These are phyloP conservation scores for Xylota sylvarum DNA, from an alignment of 2,888 invertebrate species.

Conservation along the genomic window DNA sequence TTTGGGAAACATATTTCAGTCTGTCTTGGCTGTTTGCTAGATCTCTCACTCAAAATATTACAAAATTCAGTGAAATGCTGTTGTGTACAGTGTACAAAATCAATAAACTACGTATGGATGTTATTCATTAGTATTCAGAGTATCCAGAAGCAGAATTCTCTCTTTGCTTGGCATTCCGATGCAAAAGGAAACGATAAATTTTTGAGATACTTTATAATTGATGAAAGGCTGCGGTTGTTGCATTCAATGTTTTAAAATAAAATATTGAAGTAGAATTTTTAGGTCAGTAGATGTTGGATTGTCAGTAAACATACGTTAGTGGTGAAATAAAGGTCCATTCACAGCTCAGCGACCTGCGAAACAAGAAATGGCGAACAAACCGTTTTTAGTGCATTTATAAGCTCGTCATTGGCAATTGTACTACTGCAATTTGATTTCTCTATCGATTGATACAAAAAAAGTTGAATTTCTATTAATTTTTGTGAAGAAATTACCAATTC, in stretches of 20 bases:
- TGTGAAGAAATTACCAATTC: too few relatives aligned
- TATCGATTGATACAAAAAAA: too few relatives aligned
- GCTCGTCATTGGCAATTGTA: too few relatives aligned
- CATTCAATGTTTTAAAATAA: background rate
- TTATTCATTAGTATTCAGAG: constrained; percentile 23
- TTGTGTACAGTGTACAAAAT: constrained; percentile 11
- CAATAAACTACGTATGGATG: background rate
- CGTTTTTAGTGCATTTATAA: too few relatives aligned
- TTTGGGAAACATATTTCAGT: background rate
- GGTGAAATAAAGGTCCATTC: too few relatives aligned
- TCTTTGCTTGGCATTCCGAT: background rate
- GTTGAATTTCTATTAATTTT: too few relatives aligned
- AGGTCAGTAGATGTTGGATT: background rate
- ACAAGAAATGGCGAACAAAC: too few relatives aligned
- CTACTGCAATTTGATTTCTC: too few relatives aligned
- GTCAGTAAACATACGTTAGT: too few relatives aligned
- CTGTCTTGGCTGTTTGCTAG: background rate
- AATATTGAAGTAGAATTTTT: background rate
- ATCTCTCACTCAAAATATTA: constrained; percentile 31
- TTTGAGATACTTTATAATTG: constrained; percentile 26
- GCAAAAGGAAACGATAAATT: constrained; percentile 8
- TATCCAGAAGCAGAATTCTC: background rate
- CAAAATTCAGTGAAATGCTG: constrained; percentile 41
- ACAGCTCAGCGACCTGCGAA: too few relatives aligned
- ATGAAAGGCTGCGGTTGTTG: background rate